These are phyloP conservation scores for Caracal caracal DNA, from an alignment of 2,113 vertebrate genomes.

Conservation along the genomic window DNA sequence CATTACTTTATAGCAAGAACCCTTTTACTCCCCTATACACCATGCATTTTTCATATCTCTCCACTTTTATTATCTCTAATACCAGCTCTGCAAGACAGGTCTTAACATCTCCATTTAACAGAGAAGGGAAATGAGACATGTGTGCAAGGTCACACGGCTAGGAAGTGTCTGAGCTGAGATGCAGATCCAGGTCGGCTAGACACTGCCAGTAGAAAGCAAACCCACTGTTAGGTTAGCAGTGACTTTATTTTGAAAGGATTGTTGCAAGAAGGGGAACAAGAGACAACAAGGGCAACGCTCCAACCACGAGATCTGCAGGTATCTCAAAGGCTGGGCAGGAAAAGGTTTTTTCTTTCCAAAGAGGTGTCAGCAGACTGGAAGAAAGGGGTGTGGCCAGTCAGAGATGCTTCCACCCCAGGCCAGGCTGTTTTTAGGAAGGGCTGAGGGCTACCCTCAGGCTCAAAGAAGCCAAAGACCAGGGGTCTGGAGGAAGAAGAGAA, in stretches of 20 bases:
- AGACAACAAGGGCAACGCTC: too few species aligned
- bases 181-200: fast-evolving
- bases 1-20: background rate
- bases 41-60: background rate
- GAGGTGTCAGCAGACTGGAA: background rate
- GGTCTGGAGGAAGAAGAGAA: background rate
- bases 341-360: background rate
- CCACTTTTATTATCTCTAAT: background rate
- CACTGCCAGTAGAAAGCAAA: background rate
- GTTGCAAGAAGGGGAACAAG: background rate
- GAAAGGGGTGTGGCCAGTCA: background rate
- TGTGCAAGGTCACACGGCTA: background rate
- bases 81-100: background rate
- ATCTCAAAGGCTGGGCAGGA: background rate
- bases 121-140: background rate
- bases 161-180: background rate
- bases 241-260: background rate
- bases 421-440: background rate
- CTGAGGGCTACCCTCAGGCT: background rate
- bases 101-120: background rate
- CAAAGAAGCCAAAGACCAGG: background rate
- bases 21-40: fast-evolving
- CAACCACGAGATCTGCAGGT: too few species aligned
- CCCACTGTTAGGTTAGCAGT: background rate
- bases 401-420: background rate